Evolutionary conservation across 2,888 invertebrate genomes (phyloP).

Genomic region (Agonopterix alstromeriana): DNA sequence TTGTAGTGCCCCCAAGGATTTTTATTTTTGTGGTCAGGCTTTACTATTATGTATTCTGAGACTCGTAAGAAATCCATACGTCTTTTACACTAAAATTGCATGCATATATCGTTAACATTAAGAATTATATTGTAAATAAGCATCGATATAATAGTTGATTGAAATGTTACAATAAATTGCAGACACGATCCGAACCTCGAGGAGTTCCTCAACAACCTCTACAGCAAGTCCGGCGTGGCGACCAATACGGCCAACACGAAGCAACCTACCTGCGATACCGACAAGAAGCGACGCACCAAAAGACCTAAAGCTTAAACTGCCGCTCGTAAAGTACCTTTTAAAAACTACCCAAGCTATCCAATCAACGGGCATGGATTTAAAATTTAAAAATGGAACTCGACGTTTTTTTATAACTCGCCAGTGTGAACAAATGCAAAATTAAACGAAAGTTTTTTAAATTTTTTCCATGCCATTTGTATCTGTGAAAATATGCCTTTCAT

Average conservation of each 20-base stretch:
- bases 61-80: no score
- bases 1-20: no score
- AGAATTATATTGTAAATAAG: no score
- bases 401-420: background rate
- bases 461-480: conserved; percentile 14
- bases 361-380: background rate
- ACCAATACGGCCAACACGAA: conserved; percentile 29
- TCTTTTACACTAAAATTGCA: no score
- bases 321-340: background rate
- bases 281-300: conserved; percentile 60
- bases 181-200: conserved; percentile 87
- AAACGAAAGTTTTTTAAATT: conserved; percentile 8
- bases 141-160: no score
- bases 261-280: conserved; percentile 19
- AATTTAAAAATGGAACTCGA: conserved; percentile 5
- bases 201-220: conserved; percentile 88
- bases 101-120: no score
- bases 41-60: no score
- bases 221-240: conserved; percentile 78
- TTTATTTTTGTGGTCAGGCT: no score
- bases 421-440: background rate
- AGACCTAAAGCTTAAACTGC: conserved; percentile 46
- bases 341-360: background rate
- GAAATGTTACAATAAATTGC: conserved; percentile 12
- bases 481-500: conserved; percentile 31